Conservation (phyloP, 2,888 invertebrate species). For the Macaria liturata region DNA sequence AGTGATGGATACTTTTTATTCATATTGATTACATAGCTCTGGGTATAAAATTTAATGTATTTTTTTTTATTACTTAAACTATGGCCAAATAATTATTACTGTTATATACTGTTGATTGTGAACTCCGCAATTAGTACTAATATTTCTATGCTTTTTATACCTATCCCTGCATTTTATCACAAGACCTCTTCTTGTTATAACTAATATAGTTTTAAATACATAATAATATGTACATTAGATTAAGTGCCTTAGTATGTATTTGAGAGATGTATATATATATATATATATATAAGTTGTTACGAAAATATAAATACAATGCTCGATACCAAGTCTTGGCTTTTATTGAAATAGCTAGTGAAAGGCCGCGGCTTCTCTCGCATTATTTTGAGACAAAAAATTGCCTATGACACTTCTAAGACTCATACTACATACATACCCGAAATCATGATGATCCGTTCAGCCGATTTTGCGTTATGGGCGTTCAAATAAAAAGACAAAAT, state of each 20-base stretch:
- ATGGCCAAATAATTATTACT: no score
- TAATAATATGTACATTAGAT: slow-evolving; percentile 2
- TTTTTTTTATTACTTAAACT: no score
- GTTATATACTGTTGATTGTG: background rate
- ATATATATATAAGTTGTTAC: slow-evolving; percentile 36
- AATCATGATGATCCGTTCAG: no score
- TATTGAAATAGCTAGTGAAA: slow-evolving; percentile 19
- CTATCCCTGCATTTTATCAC: slow-evolving; percentile 33
- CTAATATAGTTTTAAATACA: slow-evolving; percentile 1
- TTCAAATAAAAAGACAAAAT: no score
- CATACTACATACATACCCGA: no score
- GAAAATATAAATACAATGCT: slow-evolving; percentile 66
- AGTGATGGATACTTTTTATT: no score
- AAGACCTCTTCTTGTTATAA: slow-evolving; percentile 12
- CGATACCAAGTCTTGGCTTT: slow-evolving; percentile 39
- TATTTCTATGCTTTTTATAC: background rate
- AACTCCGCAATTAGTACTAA: background rate
- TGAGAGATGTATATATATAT: slow-evolving; percentile 19
- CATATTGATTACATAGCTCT: no score
- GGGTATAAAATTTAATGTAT: no score
- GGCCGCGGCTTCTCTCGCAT: background rate
- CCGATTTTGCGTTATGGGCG: no score
- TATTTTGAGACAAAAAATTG: no score
- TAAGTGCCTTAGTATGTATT: slow-evolving; percentile 3
- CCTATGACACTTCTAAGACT: no score